Conservation (phyloP, 2,888 invertebrate genomes). For the Argynnis bischoffii region DNA sequence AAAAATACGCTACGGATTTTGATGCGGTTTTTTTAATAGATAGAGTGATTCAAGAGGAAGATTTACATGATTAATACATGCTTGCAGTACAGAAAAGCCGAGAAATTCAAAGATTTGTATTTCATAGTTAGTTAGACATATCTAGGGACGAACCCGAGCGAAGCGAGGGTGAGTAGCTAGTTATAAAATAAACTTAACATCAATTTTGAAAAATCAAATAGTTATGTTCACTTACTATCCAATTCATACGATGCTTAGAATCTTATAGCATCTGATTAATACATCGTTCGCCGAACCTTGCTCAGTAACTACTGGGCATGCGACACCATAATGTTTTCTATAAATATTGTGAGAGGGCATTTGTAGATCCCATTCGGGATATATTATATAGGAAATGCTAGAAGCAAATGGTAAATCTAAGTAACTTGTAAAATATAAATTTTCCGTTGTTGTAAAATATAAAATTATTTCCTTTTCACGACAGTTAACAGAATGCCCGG, state of each 20-base stretch:
- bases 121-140: no score
- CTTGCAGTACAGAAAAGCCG: no score
- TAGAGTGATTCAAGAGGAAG: no score
- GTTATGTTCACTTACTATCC: neutral
- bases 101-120: no score
- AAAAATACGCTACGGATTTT: no score
- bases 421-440: constrained; percentile 2
- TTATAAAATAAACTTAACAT: no score
- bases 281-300: constrained; percentile 36
- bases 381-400: neutral
- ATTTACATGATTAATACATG: no score
- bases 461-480: neutral
- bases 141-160: no score
- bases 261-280: constrained; percentile 38
- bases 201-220: no score
- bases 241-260: neutral
- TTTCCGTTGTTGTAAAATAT: constrained; percentile 1
- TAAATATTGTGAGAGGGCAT: constrained; percentile 35
- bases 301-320: constrained; percentile 42
- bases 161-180: no score
- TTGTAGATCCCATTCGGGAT: constrained; percentile 8
- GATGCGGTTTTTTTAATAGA: no score
- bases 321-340: constrained; percentile 41
- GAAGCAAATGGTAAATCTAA: neutral
- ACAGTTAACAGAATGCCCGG: neutral